phyloP scores from a whole-genome alignment of 2,797 vertebrate species.

The Halcyon smyrnensis region DNA sequence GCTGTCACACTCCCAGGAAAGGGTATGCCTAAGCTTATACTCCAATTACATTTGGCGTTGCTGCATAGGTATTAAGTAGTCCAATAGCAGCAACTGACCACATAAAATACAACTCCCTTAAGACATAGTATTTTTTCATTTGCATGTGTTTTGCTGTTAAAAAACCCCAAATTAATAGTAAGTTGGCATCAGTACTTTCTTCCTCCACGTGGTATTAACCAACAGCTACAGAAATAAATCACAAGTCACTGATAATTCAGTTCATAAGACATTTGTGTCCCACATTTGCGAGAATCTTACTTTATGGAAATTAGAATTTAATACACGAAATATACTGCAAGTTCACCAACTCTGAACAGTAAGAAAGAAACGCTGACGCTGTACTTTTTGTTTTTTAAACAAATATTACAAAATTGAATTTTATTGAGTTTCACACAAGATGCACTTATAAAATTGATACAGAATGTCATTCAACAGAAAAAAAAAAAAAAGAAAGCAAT shows the following conservation, averaged over 20 bases:
- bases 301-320: not conserved
- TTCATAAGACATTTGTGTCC: rapidly evolving
- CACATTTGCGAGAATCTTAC: not conserved
- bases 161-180: not conserved
- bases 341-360: not conserved
- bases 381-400: conserved; percentile 73
- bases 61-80: not conserved
- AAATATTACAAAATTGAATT: conserved; percentile 86
- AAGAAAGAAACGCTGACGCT: conserved; percentile 61
- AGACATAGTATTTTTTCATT: not conserved
- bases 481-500: conserved; percentile 69
- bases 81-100: not conserved
- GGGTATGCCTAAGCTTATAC: not conserved
- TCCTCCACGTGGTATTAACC: not conserved
- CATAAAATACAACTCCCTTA: not conserved
- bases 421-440: conserved; percentile 86
- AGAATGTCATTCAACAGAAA: conserved; percentile 79
- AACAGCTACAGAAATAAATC: not conserved
- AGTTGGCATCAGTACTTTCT: not conserved
- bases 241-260: not conserved
- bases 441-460: conserved; percentile 87
- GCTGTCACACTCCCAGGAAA: rapidly evolving
- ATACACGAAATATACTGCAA: not conserved
- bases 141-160: not conserved
- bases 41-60: not conserved